phyloP scores from a whole-genome alignment of 2,797 vertebrate species.

The Scomberomorus guttatus region DNA sequence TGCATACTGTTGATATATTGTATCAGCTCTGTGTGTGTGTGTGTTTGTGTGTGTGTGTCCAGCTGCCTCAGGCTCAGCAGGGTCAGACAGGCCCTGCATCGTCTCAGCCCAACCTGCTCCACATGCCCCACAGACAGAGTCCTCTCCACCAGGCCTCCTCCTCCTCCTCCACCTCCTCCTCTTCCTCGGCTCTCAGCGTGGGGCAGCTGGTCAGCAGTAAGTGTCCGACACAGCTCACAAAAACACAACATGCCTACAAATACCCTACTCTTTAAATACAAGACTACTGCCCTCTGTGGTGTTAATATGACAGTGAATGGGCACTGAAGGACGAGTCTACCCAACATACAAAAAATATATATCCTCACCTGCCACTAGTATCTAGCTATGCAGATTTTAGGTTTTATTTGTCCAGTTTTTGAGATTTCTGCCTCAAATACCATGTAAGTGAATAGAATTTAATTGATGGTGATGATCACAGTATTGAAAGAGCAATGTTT shows the following conservation, averaged over 20 bases:
- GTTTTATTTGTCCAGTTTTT: background rate
- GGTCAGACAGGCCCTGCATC: slow-evolving; percentile 90
- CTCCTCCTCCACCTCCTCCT: slow-evolving; percentile 95
- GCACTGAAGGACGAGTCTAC: background rate
- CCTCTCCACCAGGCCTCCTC: slow-evolving; percentile 96
- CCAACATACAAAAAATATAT: background rate
- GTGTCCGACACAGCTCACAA: slow-evolving; percentile 76
- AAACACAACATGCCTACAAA: slow-evolving; percentile 37
- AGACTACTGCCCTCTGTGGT: background rate
- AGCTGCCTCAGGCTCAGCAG: slow-evolving; percentile 93
- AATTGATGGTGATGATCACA: background rate
- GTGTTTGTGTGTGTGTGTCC: slow-evolving; percentile 63
- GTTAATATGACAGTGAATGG: slow-evolving; percentile 7
- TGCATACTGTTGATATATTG: slow-evolving; percentile 39
- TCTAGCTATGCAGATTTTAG: background rate
- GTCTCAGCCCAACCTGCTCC: slow-evolving; percentile 93
- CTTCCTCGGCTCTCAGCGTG: slow-evolving; percentile 96
- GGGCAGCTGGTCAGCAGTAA: slow-evolving; percentile 99
- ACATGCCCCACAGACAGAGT: slow-evolving; percentile 97
- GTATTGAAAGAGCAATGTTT: no score
- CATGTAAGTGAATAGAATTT: background rate
- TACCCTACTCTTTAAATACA: background rate
- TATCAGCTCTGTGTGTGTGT: slow-evolving; percentile 39
- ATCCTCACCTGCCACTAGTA: background rate
- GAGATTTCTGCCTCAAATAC: background rate